Conservation (phyloP, 2,797 vertebrate species). For the Cichlasoma orientale region DNA sequence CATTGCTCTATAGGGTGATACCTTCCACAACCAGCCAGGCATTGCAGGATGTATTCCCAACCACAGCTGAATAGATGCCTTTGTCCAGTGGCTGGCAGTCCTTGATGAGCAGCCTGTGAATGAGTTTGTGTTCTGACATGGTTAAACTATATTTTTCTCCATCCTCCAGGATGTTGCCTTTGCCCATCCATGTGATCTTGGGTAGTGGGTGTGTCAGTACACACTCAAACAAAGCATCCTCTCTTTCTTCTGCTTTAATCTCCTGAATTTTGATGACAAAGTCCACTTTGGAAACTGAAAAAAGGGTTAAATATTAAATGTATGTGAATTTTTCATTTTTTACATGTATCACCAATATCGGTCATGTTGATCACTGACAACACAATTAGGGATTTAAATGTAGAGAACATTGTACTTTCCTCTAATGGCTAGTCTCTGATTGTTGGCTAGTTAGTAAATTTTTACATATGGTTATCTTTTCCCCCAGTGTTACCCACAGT, state of each 20-base stretch:
- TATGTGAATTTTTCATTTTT: neutral
- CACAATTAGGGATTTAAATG: neutral
- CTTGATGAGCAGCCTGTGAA: conserved; percentile 83
- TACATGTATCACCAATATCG: neutral
- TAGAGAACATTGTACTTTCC: neutral
- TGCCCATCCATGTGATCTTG: conserved; percentile 80
- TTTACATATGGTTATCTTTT: neutral
- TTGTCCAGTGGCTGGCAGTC: conserved; percentile 76
- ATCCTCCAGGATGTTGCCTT: conserved; percentile 67
- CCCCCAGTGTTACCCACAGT: neutral
- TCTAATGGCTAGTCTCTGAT: neutral
- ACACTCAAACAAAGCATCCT: conserved; percentile 81
- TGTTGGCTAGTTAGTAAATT: neutral
- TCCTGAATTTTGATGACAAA: conserved; percentile 81
- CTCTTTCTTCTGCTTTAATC: conserved; percentile 72
- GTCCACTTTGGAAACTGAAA: conserved; percentile 64
- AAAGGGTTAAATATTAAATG: neutral
- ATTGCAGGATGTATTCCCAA: conserved; percentile 78
- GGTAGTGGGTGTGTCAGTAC: conserved; percentile 78
- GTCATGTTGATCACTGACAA: neutral
- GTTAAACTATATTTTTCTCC: conserved; percentile 79
- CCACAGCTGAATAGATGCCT: conserved; percentile 84
- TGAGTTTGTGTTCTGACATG: conserved; percentile 81
- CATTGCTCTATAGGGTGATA: conserved; percentile 53
- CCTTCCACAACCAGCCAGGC: conserved; percentile 88